Evolutionary conservation across 2,797 vertebrate species (phyloP), one percentile per base, ranked within the genome.

Genomic region (Anabacerthia variegaticeps): DNA sequence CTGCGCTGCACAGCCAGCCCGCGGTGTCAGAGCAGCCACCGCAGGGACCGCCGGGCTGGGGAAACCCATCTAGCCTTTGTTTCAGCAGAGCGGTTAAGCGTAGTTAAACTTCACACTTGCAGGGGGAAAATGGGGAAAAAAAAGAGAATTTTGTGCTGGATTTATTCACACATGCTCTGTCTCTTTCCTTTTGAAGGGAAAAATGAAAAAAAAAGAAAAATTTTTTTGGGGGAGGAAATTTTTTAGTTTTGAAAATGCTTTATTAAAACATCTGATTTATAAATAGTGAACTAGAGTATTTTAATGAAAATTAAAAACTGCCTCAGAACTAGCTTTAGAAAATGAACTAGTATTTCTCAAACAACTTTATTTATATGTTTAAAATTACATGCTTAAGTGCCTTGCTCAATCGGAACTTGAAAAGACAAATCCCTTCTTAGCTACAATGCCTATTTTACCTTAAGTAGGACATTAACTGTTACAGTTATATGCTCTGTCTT

Each of bases 341-440:
- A 87, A 96, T 8, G 44, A 88, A 51, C 9, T 4, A 37, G 0
- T 85, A 72, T 89, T 80, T 85, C 82, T 89, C 55, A 71, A 3
- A 15, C 41, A 41, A 36, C 62, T 89, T 83, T 83, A 67, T 62
- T 92, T 87, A 19, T 41, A 9, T 26, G 14, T 85, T 66, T 71
- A n/a, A 81, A 91, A 61, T 61, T 63, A 32, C 5, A 32, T 65
- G 14, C 32, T 76, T 46, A 88, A 88, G 28, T 34, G 26, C 52
- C 69, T 84, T 92, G 21, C 69, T 76, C 73, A 92, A 88, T 91
- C 82, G 80, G 76, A 74, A 68, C 43, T 71, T 85, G 11, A 85
- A 58, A 90, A 88, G 37, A 36, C n/a, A 75, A 73, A 58, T 37
- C 36, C 75, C 80, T 63, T 68, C 36, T 74, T 85, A 87, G 69